A percentile compares a stretch with the other conserved stretches of the same genome.
These are phyloP conservation scores for Theocolax elegans DNA, from an alignment of 1,140 invertebrate species.

Conservation along the genomic window DNA sequence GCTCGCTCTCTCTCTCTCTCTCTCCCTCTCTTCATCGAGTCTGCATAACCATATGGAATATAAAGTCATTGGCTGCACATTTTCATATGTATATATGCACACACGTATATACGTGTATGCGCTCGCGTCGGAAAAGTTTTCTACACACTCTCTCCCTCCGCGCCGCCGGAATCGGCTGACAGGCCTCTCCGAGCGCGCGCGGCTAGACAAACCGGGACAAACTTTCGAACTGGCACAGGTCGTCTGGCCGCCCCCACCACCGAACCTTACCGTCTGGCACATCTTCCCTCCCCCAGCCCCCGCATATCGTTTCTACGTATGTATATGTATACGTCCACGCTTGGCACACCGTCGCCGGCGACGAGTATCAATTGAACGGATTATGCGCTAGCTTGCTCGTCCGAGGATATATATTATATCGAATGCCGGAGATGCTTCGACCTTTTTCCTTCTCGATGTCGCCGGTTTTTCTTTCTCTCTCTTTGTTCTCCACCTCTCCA, in stretches of 20 bases:
- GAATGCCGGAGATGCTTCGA: too few relatives aligned
- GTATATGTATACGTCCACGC: not conserved
- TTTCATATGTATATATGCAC: constrained; percentile 40
- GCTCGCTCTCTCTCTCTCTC: not conserved
- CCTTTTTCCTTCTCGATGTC: too few relatives aligned
- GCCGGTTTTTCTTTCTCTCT: too few relatives aligned
- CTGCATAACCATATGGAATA: constrained; percentile 8
- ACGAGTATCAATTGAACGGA: constrained; percentile 28
- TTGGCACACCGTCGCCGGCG: not conserved
- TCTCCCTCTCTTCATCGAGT: constrained; percentile 1
- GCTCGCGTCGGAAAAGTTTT: too few relatives aligned
- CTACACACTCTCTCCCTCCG: too few relatives aligned
- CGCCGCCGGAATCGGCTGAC: constrained; percentile 40
- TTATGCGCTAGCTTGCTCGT: constrained; percentile 12
- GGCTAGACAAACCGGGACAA: constrained; percentile 63
- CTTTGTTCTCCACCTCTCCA: too few relatives aligned
- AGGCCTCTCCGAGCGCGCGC: constrained; percentile 51
- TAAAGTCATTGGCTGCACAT: constrained; percentile 40
- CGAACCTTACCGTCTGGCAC: constrained; percentile 20
- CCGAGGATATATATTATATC: constrained; percentile 47
- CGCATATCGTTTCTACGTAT: not conserved
- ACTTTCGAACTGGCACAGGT: constrained; percentile 65
- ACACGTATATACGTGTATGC: constrained; percentile 39
- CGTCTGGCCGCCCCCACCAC: constrained; percentile 55
- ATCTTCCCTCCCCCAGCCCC: not conserved